Evolutionary conservation across 2,797 vertebrate genomes (phyloP), one percentile per base, ranked within the genome.

Genomic region (Clarias fuscus): DNA sequence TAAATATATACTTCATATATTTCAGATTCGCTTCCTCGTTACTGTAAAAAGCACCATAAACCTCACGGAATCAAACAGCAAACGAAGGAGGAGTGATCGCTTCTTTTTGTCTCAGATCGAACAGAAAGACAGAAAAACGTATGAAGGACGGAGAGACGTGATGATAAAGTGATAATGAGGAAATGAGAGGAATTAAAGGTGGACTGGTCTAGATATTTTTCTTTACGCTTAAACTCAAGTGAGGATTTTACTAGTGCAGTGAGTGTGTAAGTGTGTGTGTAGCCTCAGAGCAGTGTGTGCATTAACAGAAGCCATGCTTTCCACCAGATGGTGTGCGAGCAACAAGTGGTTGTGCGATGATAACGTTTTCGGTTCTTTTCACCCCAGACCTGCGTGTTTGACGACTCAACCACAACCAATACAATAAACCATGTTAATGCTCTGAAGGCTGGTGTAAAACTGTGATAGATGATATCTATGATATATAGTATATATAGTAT

Each of bases 361-460:
- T 70, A 77, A 76, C 67, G 0, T 27, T 30, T 79, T 71, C 2
- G 48, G 13, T 53, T 53, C 11, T 37, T 53, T 53, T 3, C 48
- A 53, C 48, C 20, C 56, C 7, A 33, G 82, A 84, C 73, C 75
- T 59, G 22, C 33, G n/a, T 7, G 24, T 15, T n/a, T 53, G 6
- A 22, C 43, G 27, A 67, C 82, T 89, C 71, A 0, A n/a, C 37
- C 33, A 61, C 30, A 79, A 17, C 1, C 14, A 58, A 75, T 40
- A 37, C 77, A 58, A 85, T 24, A 72, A 64, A 79, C 76, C 62
- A 64, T 78, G 75, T 61, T 75, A 84, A 85, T 67, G 84, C 82
- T 88, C 86, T 73, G 78, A 85, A 87, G 33, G 91, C 90, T 91
- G 91, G 91, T 91, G 89, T 88, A 87, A 80, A 85, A 59, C 75